A percentile compares a stretch with the other conserved stretches of the same genome.
Evolutionary conservation across 2,113 vertebrate species (phyloP).

Genomic region (Grus americana): DNA sequence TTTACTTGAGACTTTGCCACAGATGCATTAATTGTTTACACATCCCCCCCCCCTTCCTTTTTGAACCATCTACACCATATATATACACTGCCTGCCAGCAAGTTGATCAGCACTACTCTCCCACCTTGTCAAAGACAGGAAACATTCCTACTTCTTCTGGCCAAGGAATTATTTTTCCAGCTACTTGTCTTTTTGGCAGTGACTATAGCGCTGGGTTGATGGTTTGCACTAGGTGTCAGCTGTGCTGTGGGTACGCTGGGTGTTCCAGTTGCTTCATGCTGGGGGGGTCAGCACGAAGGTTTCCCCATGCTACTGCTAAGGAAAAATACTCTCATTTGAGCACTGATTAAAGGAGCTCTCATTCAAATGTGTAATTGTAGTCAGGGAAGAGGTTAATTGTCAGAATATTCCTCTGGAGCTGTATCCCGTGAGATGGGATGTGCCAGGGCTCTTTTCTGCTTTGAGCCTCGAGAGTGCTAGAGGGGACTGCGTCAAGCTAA

Average conservation of each 20-base stretch:
- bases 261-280: background rate
- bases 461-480: background rate
- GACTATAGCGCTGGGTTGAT: background rate
- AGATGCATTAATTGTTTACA: background rate
- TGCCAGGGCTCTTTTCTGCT: background rate
- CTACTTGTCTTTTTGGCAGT: background rate
- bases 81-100: background rate
- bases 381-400: background rate
- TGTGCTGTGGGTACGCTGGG: background rate
- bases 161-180: background rate
- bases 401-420: background rate
- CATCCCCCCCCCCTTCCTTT: accelerated
- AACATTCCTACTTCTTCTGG: background rate
- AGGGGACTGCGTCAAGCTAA: background rate
- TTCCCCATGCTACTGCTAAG: background rate
- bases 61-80: background rate
- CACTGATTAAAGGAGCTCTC: background rate
- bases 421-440: background rate
- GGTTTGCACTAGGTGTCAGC: background rate
- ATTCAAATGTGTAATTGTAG: background rate
- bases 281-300: background rate
- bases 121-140: background rate
- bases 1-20: slow-evolving; percentile 5
- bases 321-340: background rate
- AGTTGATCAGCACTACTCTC: background rate